phyloP scores from a whole-genome alignment of 1,140 invertebrate genomes.

The Bombus sibiricus region DNA sequence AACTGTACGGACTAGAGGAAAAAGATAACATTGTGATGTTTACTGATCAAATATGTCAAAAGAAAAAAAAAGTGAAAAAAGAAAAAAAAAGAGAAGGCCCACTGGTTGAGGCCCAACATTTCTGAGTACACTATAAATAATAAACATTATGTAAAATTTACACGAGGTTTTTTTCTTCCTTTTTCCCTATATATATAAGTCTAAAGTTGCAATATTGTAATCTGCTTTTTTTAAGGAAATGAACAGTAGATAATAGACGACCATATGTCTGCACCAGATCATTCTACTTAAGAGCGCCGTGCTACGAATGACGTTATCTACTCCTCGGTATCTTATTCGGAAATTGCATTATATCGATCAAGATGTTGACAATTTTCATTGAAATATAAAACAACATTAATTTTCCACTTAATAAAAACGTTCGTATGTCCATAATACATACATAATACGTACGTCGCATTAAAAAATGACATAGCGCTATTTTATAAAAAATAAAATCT shows the following conservation, averaged over 20 bases:
- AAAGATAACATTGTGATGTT: slow-evolving; percentile 78
- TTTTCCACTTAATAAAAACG: too few species aligned
- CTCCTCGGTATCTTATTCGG: neutral
- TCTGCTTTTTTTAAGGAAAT: too few species aligned
- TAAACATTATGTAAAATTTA: slow-evolving; percentile 80
- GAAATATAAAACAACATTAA: neutral
- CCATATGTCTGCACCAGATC: too few species aligned
- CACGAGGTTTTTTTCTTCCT: neutral
- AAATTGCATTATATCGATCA: neutral
- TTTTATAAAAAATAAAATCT: neutral
- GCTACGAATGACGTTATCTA: neutral
- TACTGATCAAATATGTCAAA: slow-evolving; percentile 77
- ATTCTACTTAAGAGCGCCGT: too few species aligned
- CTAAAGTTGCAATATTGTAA: neutral
- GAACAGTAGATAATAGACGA: too few species aligned
- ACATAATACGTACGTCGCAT: too few species aligned
- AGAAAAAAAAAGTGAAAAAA: slow-evolving; percentile 67
- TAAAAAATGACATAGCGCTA: too few species aligned
- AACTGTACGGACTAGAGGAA: slow-evolving; percentile 71
- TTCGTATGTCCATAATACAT: too few species aligned
- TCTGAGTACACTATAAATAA: slow-evolving; percentile 79
- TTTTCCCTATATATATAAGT: neutral
- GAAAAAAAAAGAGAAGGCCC: slow-evolving; percentile 71
- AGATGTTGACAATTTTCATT: neutral
- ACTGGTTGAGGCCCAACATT: slow-evolving; percentile 79